Evolutionary conservation across 2,113 vertebrate genomes (phyloP), one percentile per base, ranked within the genome.

Genomic region (Dolichotis patagonum): DNA sequence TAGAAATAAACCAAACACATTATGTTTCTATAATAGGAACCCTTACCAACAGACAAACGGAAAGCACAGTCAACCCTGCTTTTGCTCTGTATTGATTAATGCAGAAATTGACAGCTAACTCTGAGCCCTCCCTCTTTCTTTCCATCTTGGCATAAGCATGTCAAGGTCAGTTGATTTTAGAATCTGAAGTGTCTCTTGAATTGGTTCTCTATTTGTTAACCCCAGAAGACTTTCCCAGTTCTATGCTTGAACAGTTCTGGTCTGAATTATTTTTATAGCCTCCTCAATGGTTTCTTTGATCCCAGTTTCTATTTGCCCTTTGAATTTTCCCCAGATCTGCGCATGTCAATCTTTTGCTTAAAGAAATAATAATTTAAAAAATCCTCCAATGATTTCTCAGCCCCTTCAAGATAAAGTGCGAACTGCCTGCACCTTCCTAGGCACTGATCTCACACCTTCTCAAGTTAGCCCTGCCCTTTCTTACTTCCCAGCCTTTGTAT

Each of bases 231-330:
- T 81, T 62, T 38, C 49, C 38, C 69, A 77, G 22, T 58, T 95
- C 38, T 28, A 0, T 28, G 88, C 54, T 52, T 81, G 65, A 28
- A 38, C 43, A 32, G 7, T 62, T 80, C 32, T 71, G n/a, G 54
- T 78, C 67, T 84, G 60, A 13, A 58, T 78, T 46, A 52, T 89
- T 89, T 83, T 52, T 77, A 8, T 43, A 85, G 46, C 12, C 9
- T 96, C 43, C 54, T 83, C 58, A 84, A 30, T 88, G 7, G 63
- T 67, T 88, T 88, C 43, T 19, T 49, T 65, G 35, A 52, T 83
- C 58, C 17, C 24, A 30, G 22, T 56, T 94, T 92, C 52, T 58
- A 8, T 85, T 69, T 63, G 71, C 92, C 32, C 24, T 92, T 54
- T 56, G 41, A 75, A 75, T n/a, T 90, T 62, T 73, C 65, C 62